Evolutionary conservation across 2,888 invertebrate genomes (phyloP), one percentile per base, ranked within the genome.

Genomic region (Temnothorax ravouxi): DNA sequence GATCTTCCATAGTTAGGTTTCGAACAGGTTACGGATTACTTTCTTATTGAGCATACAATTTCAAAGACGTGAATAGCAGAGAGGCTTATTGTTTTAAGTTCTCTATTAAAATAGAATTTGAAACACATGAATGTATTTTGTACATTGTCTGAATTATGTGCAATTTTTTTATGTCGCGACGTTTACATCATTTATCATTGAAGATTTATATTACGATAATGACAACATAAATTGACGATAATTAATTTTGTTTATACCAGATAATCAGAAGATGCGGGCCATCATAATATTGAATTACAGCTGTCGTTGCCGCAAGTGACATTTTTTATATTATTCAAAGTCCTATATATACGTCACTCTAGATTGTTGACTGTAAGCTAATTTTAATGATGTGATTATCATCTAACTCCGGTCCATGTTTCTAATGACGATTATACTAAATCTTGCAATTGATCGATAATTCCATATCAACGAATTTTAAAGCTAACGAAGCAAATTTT

Each of bases 291-390:
- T 72, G 15, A 72, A 61, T 72, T 38, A 38, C 41, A 52, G 25
- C 34, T 75, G 11, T 54, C 38, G 11, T 41, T 54, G 8, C 25
- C 34, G 34, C 21, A 44, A 67, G 29, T 62, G 38, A 54, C 29
- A 64, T 54, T 77, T 80, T 79, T 79, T 72, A 21, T 38, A 61
- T 61, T 71, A 79, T 71, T 79, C 59, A 71, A 67, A 67, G 66
- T 34, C 6, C 29, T 75, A 71, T 56, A 79, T 69, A 79, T 69
- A 64, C 15, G 18, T 67, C 34, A 1, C 9, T 59, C 4, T 34
- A 34, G 21, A 47, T 9, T 34, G 4, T 79, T 21, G 41, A 21
- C 3, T 21, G 18, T 3, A 59, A 25, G 6, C 13, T 71, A 59
- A 69, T 77, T 77, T 56, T 15, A 29, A 77, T 11, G 52, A 29